phyloP scores from a whole-genome alignment of 2,113 vertebrate genomes.

The Heterotilapia buettikoferi region DNA sequence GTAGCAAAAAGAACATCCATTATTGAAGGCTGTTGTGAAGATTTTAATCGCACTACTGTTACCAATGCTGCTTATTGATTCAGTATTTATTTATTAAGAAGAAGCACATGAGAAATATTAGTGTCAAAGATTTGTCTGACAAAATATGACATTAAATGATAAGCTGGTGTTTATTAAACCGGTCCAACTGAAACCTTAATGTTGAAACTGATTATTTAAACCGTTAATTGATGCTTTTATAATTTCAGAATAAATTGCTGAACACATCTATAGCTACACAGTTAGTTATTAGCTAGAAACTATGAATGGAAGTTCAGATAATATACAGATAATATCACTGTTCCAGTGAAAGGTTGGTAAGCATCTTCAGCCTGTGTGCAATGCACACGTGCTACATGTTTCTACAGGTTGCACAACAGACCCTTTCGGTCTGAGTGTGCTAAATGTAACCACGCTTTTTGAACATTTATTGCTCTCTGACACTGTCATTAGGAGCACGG shows the following conservation, averaged over 20 bases:
- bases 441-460: not conserved
- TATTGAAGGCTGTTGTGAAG: not conserved
- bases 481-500: not conserved
- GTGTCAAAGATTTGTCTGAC: not conserved
- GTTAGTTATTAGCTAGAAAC: not conserved
- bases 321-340: not conserved
- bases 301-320: not conserved
- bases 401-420: not conserved
- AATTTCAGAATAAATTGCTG: not conserved
- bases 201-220: not conserved
- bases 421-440: not conserved
- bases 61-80: not conserved
- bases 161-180: too few species aligned
- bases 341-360: not conserved
- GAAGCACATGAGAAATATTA: not conserved
- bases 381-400: not conserved
- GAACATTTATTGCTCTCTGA: not conserved
- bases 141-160: not conserved
- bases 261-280: not conserved
- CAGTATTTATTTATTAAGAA: not conserved
- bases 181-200: not conserved
- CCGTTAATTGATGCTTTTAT: not conserved
- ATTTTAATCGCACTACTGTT: not conserved
- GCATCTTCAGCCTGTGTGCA: not conserved
- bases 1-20: not conserved